Percentiles rank a stretch among this genome's conserved stretches.
These are phyloP conservation scores for Pimpla rufipes DNA, from an alignment of 2,888 invertebrate genomes.

Conservation along the genomic window DNA sequence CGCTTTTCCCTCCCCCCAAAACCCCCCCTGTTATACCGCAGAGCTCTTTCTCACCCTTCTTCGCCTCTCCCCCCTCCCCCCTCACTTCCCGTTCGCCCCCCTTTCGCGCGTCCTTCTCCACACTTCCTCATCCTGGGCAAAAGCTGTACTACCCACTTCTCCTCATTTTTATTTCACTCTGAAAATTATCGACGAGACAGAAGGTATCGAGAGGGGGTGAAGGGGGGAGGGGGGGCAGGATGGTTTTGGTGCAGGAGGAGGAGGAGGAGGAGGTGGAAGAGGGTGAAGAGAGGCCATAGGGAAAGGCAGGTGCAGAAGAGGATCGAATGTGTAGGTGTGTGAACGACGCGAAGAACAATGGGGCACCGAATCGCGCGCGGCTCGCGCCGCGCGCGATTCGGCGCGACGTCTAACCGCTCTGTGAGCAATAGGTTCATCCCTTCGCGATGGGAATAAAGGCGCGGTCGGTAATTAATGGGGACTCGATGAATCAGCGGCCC, in stretches of 20 bases:
- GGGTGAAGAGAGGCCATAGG: conserved; percentile 71
- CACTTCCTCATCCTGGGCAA: conserved; percentile 61
- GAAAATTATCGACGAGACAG: conserved; percentile 66
- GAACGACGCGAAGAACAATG: conserved; percentile 85
- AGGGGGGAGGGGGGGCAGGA: conserved; percentile 12
- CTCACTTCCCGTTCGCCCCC: conserved; percentile 60
- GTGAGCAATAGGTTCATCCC: conserved; percentile 85
- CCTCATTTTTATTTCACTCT: conserved; percentile 70
- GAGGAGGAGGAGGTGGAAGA: background rate
- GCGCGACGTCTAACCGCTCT: conserved; percentile 82
- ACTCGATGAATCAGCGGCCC: conserved; percentile 83
- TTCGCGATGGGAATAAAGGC: conserved; percentile 84
- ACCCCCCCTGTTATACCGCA: conserved; percentile 9
- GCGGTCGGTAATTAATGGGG: conserved; percentile 84
- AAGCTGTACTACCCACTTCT: conserved; percentile 60
- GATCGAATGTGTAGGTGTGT: conserved; percentile 79
- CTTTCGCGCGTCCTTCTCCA: conserved; percentile 71
- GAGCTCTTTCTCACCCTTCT: conserved; percentile 54
- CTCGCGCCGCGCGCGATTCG: conserved; percentile 45
- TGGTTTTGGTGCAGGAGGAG: too few species aligned
- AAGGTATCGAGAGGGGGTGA: conserved; percentile 42
- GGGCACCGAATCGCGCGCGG: conserved; percentile 79
- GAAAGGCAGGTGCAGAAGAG: conserved; percentile 70
- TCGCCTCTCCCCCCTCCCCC: conserved; percentile 61
- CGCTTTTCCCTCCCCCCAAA: too few species aligned